phyloP scores from a whole-genome alignment of 2,113 vertebrate species.

The Passer montanus region DNA sequence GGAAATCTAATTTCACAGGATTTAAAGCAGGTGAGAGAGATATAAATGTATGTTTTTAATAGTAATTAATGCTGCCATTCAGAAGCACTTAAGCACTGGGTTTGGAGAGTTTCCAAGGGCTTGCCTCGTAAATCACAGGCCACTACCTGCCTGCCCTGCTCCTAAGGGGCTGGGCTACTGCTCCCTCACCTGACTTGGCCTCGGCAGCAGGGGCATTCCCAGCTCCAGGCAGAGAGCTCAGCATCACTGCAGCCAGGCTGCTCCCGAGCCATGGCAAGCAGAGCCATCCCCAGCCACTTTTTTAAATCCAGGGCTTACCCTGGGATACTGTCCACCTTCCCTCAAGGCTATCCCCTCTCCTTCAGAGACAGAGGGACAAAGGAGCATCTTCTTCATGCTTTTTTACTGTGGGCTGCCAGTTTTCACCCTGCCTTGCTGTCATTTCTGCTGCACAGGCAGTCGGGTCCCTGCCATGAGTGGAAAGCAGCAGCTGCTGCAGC shows the following conservation, averaged over 20 bases:
- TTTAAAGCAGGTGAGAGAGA: slow-evolving; percentile 74
- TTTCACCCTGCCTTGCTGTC: not conserved
- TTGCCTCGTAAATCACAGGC: slow-evolving; percentile 49
- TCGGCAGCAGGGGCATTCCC: rapidly evolving
- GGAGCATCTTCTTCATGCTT: not conserved
- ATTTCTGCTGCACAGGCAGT: not conserved
- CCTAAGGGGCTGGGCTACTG: not conserved
- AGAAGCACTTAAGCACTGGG: slow-evolving; percentile 57
- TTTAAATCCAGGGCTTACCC: rapidly evolving
- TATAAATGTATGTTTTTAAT: slow-evolving; percentile 73
- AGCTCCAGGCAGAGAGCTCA: not conserved
- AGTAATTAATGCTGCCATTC: slow-evolving; percentile 72
- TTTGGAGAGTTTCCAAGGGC: slow-evolving; percentile 39
- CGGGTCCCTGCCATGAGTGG: not conserved
- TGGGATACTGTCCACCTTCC: not conserved
- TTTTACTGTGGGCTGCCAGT: not conserved
- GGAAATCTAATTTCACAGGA: slow-evolving; percentile 73
- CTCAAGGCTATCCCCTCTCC: not conserved
- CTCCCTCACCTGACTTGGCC: not conserved
- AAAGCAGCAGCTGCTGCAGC: not conserved
- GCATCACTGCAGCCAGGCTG: rapidly evolving
- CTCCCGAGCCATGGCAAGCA: rapidly evolving
- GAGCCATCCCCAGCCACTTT: not conserved
- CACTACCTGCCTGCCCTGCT: not conserved
- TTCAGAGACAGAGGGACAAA: not conserved